Evolutionary conservation across 2,797 vertebrate genomes (phyloP), one percentile per base, ranked within the genome.

Genomic region (Gymnothorax reevesii): DNA sequence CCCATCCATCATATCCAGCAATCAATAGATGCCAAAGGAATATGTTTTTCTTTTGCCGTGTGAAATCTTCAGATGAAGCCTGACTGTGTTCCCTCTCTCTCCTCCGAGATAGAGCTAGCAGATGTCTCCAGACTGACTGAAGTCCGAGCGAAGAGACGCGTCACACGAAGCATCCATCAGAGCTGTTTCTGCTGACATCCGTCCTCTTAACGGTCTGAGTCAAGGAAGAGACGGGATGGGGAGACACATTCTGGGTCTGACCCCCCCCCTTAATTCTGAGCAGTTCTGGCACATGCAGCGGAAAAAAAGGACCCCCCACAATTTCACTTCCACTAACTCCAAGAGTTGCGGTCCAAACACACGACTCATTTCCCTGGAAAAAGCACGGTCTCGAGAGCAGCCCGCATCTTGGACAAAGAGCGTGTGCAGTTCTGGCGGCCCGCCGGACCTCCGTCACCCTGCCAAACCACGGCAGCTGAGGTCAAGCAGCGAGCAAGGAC

Each of bases 381-480:
- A 60, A 62, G 10, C 59, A 25, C n/a, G 5, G 25, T 71, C 15
- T 1, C 69, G 85, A 87, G 91, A 87, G 92, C 71, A 91, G 90
- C 89, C 88, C 92, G 92, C 94, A 93, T 92, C 92, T 89, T 91
- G 90, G 92, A 95, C 92, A 92, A 93, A 93, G 92, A 95, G 90
- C 93, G 93, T 94, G 92, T 92, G 94, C 90, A 91, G 90, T 85
- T 89, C 92, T 93, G 93, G 92, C 93, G 93, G 89, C 89, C 89
- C 86, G 87, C 57, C 82, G 73, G 88, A 89, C 91, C 85, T 93
- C 92, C 88, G 91, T 89, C 90, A 90, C 59, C 89, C 88, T 86
- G 87, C 88, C 91, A 92, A 91, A 90, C 88, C 89, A 88, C 88
- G 90, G 89, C 85, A 90, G 91, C 92, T 91, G 90, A 93, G 93